Evolutionary conservation across 2,888 invertebrate genomes (phyloP).

Genomic region (Physocephala rufipes): DNA sequence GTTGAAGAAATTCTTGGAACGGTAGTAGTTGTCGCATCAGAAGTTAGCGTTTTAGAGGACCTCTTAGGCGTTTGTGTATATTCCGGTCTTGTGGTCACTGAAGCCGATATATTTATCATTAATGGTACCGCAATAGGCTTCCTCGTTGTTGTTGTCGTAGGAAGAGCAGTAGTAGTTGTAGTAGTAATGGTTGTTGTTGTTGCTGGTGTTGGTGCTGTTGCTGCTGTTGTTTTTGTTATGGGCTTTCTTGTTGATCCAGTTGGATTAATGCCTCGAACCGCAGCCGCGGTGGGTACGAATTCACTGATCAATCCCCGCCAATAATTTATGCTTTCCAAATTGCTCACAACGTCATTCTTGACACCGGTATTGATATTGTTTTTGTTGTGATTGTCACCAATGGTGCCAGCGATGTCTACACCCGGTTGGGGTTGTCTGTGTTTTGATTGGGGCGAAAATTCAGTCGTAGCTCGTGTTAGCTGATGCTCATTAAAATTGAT

Average conservation of each 20-base stretch:
- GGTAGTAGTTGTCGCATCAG: not conserved
- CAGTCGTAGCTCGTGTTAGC: not conserved
- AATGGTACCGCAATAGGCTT: not conserved
- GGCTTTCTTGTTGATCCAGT: not conserved
- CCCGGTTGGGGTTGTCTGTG: slow-evolving; percentile 8
- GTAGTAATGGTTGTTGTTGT: not conserved
- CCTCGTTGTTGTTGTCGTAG: slow-evolving; percentile 15
- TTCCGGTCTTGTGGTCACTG: not conserved
- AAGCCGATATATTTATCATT: slow-evolving; percentile 27
- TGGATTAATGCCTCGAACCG: not conserved
- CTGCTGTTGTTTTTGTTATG: not conserved
- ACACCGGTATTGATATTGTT: not conserved
- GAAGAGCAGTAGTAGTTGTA: slow-evolving; percentile 43
- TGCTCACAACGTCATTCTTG: not conserved
- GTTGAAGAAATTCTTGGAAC: not conserved
- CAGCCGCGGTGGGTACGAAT: slow-evolving; percentile 20
- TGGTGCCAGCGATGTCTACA: slow-evolving; percentile 17
- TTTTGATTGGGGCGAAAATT: not conserved
- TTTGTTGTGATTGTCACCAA: slow-evolving; percentile 8
- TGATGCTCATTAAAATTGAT: no score
- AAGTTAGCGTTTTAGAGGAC: not conserved
- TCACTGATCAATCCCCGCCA: slow-evolving; percentile 66
- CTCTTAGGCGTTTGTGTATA: not conserved
- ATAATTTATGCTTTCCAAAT: slow-evolving; percentile 43
- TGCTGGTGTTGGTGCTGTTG: slow-evolving; percentile 6